These are phyloP conservation scores for Onthophagus taurus DNA, from an alignment of 1,140 invertebrate genomes.

Conservation along the genomic window DNA sequence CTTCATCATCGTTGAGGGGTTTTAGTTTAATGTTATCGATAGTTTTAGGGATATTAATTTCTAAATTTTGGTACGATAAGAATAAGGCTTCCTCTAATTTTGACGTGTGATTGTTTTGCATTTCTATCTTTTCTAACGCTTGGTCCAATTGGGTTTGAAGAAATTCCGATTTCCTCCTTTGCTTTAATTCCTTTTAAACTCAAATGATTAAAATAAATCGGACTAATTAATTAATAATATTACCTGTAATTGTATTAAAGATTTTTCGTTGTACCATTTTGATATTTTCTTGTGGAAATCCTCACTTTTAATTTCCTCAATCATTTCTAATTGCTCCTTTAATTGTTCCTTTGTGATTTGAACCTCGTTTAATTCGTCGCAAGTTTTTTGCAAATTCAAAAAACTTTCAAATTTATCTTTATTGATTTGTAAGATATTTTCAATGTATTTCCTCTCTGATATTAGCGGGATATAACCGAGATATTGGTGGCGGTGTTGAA, in stretches of 20 bases:
- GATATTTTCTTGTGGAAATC: conserved; percentile 1
- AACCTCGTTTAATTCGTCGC: conserved; percentile 28
- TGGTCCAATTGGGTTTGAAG: conserved; percentile 32
- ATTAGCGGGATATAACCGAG: conserved; percentile 31
- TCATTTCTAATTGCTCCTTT: conserved; percentile 22
- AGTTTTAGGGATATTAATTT: background rate
- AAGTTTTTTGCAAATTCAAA: conserved; percentile 22
- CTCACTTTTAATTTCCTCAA: conserved; percentile 19
- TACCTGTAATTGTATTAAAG: conserved; percentile 9
- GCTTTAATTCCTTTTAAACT: conserved; percentile 32
- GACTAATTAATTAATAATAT: background rate
- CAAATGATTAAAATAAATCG: conserved; percentile 13
- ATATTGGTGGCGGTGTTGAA: conserved; percentile 32
- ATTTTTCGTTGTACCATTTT: conserved; percentile 14
- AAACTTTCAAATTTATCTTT: conserved; percentile 26
- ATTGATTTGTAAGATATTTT: conserved; percentile 23
- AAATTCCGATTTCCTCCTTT: conserved; percentile 26
- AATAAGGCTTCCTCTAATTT: conserved; percentile 35
- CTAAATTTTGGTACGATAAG: conserved; percentile 19
- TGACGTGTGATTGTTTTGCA: conserved; percentile 31
- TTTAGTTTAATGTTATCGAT: background rate
- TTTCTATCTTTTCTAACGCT: conserved; percentile 22
- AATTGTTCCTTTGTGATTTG: conserved; percentile 33
- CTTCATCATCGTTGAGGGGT: background rate
- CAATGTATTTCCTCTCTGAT: conserved; percentile 26